Conservation (phyloP, 2,888 invertebrate genomes). For the Merodon equestris region DNA sequence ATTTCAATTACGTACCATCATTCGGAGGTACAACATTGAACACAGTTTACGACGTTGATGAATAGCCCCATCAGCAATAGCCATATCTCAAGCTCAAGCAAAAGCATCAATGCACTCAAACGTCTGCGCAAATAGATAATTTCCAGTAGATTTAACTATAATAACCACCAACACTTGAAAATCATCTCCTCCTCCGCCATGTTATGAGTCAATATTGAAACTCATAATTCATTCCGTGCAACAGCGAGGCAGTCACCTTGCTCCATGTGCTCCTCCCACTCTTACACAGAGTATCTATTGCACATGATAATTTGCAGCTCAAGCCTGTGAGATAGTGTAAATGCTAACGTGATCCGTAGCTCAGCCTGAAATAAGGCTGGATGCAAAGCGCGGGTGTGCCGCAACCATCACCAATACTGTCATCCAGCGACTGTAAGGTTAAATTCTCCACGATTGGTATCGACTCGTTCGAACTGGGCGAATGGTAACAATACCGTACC, state of each 20-base stretch:
- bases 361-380: too few relatives aligned
- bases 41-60: slow-evolving; percentile 31
- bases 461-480: too few relatives aligned
- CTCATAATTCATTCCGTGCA: slow-evolving; percentile 39
- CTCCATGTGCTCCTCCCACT: slow-evolving; percentile 45
- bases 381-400: too few relatives aligned
- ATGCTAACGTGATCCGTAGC: too few relatives aligned
- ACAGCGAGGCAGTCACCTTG: slow-evolving; percentile 35
- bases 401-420: too few relatives aligned
- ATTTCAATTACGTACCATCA: slow-evolving; percentile 32
- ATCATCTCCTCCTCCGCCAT: slow-evolving; percentile 2
- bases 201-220: slow-evolving; percentile 13
- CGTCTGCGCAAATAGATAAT: slow-evolving; percentile 37
- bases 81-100: not conserved
- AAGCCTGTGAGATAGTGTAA: not conserved
- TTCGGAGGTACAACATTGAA: slow-evolving; percentile 17
- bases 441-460: too few relatives aligned
- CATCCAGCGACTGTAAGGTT: too few relatives aligned
- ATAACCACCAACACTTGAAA: slow-evolving; percentile 52
- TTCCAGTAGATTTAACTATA: slow-evolving; percentile 51
- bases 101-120: slow-evolving; percentile 12
- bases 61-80: not conserved
- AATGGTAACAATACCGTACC: too few relatives aligned
- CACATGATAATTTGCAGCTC: not conserved
- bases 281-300: slow-evolving; percentile 14